Percentiles rank a stretch among this genome's conserved stretches.
Evolutionary conservation across 2,888 invertebrate species (phyloP).

Genomic region (Allophyes oxyacanthae): DNA sequence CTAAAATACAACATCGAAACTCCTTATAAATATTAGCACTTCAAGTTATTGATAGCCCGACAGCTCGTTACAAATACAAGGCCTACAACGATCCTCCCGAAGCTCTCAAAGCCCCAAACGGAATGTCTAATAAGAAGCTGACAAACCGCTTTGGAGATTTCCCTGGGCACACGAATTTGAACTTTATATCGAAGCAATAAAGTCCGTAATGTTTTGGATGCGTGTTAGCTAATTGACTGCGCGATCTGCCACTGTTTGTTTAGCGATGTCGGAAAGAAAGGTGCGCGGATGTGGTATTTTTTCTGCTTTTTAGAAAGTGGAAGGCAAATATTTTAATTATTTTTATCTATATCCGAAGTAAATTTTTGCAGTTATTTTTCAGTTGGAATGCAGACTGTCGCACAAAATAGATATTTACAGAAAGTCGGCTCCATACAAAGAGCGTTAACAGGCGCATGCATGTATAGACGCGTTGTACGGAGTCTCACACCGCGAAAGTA

Average conservation of each 20-base stretch:
- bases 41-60: constrained; percentile 21
- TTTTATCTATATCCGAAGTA: too few species aligned
- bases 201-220: constrained; percentile 25
- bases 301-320: too few species aligned
- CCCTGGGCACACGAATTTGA: constrained; percentile 26
- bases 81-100: constrained; percentile 22
- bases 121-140: constrained; percentile 66
- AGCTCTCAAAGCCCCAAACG: constrained; percentile 55
- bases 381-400: too few species aligned
- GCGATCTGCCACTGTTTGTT: constrained; percentile 61
- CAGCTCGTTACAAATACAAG: constrained; percentile 20
- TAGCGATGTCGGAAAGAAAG: constrained; percentile 51
- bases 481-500: too few species aligned
- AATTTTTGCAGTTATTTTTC: too few species aligned
- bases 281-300: constrained; percentile 34
- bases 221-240: constrained; percentile 59
- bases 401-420: too few species aligned
- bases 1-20: not conserved
- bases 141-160: constrained; percentile 53
- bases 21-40: not conserved
- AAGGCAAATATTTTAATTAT: too few species aligned
- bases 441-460: too few species aligned
- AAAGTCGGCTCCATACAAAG: too few species aligned
- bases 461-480: too few species aligned
- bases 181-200: constrained; percentile 33